Evolutionary conservation across 2,797 vertebrate species (phyloP).

Genomic region (Phataginus tricuspis): DNA sequence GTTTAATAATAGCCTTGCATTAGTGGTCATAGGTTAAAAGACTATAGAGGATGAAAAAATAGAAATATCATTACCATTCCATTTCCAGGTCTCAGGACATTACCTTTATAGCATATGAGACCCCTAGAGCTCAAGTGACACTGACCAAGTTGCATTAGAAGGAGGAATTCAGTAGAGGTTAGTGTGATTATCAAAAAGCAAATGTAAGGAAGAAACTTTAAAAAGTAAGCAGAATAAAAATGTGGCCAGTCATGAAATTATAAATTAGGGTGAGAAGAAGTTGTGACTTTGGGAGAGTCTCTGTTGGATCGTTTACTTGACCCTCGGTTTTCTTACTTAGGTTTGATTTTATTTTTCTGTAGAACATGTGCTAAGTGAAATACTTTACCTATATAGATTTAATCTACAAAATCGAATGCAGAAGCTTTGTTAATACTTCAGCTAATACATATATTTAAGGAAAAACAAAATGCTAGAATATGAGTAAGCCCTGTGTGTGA

Average conservation of each 20-base stretch:
- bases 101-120: not conserved
- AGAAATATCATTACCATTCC: not conserved
- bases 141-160: not conserved
- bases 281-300: conserved; percentile 15
- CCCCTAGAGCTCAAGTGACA: conserved; percentile 1
- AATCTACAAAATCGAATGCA: conserved; percentile 20
- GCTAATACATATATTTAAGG: conserved; percentile 2
- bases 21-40: not conserved
- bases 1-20: not conserved
- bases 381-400: not conserved
- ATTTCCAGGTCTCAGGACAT: not conserved
- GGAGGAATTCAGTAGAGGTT: not conserved
- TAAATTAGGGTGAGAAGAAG: conserved; percentile 42
- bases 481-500: not conserved
- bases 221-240: conserved; percentile 56
- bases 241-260: conserved; percentile 2
- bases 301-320: not conserved
- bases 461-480: conserved; percentile 55
- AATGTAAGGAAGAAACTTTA: conserved; percentile 54
- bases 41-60: not conserved
- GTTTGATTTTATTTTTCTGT: conserved; percentile 62
- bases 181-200: conserved; percentile 39
- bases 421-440: conserved; percentile 45
- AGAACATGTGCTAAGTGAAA: not conserved
- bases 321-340: conserved; percentile 39